Evolutionary conservation across 2,888 invertebrate species (phyloP).

Genomic region (Sphinx pinastri): DNA sequence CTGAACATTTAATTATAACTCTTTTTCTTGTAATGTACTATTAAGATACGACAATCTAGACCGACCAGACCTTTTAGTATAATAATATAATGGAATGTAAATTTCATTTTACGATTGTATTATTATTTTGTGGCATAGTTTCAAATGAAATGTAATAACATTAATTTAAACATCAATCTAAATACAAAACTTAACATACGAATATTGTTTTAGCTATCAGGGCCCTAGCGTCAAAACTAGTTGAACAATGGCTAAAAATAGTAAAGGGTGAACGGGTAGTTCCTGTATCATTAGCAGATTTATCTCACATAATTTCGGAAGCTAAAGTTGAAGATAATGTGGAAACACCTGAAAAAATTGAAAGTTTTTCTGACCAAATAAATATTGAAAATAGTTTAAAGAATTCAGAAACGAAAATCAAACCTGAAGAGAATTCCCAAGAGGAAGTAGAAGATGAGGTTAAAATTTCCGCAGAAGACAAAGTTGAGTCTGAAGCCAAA

Average conservation of each 20-base stretch:
- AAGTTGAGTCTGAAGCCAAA: conserved; percentile 31
- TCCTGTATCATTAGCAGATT: conserved; percentile 65
- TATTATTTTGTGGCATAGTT: too few relatives aligned
- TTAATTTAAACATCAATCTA: too few relatives aligned
- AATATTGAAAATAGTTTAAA: conserved; percentile 25
- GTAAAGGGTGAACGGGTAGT: conserved; percentile 90
- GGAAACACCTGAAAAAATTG: conserved; percentile 33
- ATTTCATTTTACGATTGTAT: too few relatives aligned
- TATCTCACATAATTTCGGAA: conserved; percentile 66
- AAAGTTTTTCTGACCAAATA: conserved; percentile 34
- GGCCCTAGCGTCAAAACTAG: conserved; percentile 90
- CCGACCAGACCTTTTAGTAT: too few relatives aligned
- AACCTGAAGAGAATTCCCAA: conserved; percentile 31
- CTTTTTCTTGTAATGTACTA: not conserved
- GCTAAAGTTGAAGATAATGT: conserved; percentile 52
- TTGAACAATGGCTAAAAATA: conserved; percentile 95
- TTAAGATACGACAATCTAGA: not conserved
- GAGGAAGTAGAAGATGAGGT: conserved; percentile 32
- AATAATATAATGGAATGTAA: too few relatives aligned
- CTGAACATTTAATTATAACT: not conserved
- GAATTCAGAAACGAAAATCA: conserved; percentile 31
- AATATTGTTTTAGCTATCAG: conserved; percentile 86
- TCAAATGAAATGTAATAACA: too few relatives aligned
- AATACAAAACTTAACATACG: not conserved
- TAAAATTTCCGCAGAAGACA: conserved; percentile 29